Conservation (phyloP, 2,113 vertebrate genomes). For the Raja brachyura region DNA sequence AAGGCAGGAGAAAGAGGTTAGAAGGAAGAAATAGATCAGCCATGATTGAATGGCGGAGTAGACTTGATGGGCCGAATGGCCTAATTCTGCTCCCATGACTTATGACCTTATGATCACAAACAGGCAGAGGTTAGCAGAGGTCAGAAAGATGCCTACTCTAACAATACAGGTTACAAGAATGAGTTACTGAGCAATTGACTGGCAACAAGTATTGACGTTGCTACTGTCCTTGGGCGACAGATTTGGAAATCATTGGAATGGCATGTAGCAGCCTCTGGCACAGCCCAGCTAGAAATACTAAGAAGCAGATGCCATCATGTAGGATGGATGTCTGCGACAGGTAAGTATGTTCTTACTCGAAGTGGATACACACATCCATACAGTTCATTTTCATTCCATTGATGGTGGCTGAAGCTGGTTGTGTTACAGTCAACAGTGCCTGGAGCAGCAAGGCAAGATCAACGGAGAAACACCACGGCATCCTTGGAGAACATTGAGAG, state of each 20-base stretch:
- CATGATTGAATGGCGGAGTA: too few relatives aligned
- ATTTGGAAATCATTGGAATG: constrained; percentile 3
- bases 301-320: background rate
- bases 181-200: background rate
- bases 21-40: too few relatives aligned
- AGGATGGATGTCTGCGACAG: background rate
- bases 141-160: background rate
- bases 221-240: background rate
- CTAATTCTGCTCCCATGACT: too few relatives aligned
- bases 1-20: too few relatives aligned
- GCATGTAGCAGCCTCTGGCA: background rate
- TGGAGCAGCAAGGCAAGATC: background rate
- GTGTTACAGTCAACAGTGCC: background rate
- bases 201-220: background rate
- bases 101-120: background rate
- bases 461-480: background rate
- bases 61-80: too few relatives aligned
- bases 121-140: background rate
- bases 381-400: background rate
- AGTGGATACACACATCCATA: background rate
- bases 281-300: background rate
- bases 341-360: background rate
- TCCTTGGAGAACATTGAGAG: too few relatives aligned
- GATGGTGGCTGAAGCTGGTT: background rate
- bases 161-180: background rate